Conservation (phyloP, 1,140 invertebrate genomes). For the Saccostrea glomerata region DNA sequence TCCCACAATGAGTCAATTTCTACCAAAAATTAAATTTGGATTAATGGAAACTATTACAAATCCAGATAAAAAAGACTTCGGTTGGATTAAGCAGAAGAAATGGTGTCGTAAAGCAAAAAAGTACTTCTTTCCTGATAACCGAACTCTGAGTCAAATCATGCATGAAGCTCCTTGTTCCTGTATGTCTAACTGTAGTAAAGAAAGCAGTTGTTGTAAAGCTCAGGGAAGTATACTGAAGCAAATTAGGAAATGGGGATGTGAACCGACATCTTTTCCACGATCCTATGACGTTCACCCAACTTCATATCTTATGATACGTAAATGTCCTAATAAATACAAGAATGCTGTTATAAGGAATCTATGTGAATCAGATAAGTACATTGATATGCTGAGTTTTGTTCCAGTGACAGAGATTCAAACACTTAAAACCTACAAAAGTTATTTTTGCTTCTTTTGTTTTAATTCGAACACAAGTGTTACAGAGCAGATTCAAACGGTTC, state of each 20-base stretch:
- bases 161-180: no score
- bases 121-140: no score
- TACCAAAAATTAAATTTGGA: background rate
- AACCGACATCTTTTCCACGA: background rate
- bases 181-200: background rate
- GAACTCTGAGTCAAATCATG: no score
- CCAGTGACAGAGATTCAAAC: background rate
- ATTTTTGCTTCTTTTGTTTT: conserved; percentile 1
- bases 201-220: background rate
- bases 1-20: background rate
- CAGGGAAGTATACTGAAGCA: background rate
- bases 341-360: background rate
- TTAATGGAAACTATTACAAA: background rate
- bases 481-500: background rate
- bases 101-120: no score
- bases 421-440: background rate
- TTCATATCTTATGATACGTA: background rate
- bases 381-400: background rate
- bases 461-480: background rate
- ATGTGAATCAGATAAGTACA: background rate
- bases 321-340: background rate
- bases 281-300: background rate
- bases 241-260: background rate
- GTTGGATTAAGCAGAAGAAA: background rate
- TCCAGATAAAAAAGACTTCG: background rate